Evolutionary conservation across 2,888 invertebrate species (phyloP).

Genomic region (Helobdella robusta): DNA sequence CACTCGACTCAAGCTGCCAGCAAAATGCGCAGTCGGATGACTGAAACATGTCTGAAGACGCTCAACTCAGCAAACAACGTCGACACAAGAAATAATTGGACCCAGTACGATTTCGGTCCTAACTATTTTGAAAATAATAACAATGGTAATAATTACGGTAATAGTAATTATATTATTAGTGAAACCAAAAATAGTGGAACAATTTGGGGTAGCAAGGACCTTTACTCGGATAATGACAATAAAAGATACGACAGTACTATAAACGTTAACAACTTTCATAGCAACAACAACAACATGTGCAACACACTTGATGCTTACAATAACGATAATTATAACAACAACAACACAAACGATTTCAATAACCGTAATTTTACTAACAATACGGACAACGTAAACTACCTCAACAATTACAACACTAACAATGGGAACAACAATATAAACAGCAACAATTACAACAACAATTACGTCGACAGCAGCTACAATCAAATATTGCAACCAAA

Average conservation of each 20-base stretch:
- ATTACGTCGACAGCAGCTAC: no score
- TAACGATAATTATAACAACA: not conserved
- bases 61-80: not conserved
- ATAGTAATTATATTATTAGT: no score
- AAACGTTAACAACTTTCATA: not conserved
- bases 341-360: not conserved
- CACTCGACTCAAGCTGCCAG: not conserved
- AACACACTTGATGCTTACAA: not conserved
- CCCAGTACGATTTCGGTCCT: no score
- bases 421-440: no score
- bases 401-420: not conserved
- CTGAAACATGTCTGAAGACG: conserved; percentile 9
- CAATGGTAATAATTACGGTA: no score
- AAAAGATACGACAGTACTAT: not conserved
- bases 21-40: conserved; percentile 6
- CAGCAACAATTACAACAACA: no score
- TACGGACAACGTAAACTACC: not conserved
- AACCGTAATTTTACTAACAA: not conserved
- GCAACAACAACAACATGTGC: not conserved
- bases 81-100: not conserved
- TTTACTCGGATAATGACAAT: not conserved
- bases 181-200: no score
- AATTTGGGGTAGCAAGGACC: conserved; percentile 1
- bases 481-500: no score
- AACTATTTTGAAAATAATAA: no score